These are phyloP conservation scores for Esperia sulphurella DNA, from an alignment of 2,888 invertebrate genomes.

Conservation along the genomic window DNA sequence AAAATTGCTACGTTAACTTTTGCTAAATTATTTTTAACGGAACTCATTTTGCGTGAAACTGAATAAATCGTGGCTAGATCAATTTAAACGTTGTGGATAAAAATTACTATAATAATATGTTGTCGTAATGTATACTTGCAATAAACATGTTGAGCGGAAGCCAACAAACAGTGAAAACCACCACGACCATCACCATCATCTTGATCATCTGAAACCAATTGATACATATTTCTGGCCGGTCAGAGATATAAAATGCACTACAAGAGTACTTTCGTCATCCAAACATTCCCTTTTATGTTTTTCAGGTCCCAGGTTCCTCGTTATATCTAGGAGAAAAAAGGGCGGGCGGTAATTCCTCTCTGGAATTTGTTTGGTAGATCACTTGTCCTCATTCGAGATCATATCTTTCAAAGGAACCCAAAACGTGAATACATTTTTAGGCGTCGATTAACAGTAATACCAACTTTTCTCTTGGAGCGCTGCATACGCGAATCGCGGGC, in stretches of 20 bases:
- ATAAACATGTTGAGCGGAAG: conserved; percentile 35
- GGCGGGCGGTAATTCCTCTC: too few species aligned
- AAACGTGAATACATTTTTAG: too few species aligned
- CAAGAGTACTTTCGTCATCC: too few species aligned
- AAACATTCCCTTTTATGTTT: too few species aligned
- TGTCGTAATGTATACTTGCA: conserved; percentile 29
- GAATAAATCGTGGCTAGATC: not conserved
- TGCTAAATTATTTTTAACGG: not conserved
- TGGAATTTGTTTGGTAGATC: too few species aligned
- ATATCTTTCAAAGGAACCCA: too few species aligned
- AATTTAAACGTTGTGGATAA: conserved; percentile 27
- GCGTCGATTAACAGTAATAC: not conserved
- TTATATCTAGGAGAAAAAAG: too few species aligned
- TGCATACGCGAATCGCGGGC: conserved; percentile 90
- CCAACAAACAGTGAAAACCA: conserved; percentile 30
- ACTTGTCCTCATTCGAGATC: too few species aligned
- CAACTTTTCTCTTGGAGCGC: conserved; percentile 92
- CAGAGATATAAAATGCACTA: too few species aligned
- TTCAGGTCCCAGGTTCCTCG: too few species aligned
- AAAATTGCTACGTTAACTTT: too few species aligned
- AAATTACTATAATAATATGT: not conserved
- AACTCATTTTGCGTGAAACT: not conserved
- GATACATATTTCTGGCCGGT: too few species aligned
- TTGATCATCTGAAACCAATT: conserved; percentile 25
- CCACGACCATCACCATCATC: conserved; percentile 32